Evolutionary conservation across 2,797 vertebrate species (phyloP).

Genomic region (Gallirallus australis): DNA sequence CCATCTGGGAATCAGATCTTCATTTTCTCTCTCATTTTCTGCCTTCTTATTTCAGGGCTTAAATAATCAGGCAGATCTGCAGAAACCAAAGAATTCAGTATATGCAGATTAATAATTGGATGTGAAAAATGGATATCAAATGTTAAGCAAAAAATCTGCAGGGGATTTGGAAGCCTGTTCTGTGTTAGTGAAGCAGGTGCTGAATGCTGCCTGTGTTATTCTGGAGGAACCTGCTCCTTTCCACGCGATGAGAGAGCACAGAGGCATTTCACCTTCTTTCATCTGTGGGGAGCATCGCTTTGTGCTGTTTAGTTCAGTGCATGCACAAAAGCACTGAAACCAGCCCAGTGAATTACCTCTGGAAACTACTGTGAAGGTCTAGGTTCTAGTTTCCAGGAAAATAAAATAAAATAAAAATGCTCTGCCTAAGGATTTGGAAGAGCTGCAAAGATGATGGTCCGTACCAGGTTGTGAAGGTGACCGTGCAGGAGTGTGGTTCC

Average conservation of each 20-base stretch:
- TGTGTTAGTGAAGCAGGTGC: background rate
- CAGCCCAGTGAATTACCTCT: background rate
- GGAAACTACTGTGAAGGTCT: background rate
- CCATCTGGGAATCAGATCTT: conserved; percentile 56
- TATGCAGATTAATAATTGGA: conserved; percentile 49
- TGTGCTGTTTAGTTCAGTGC: background rate
- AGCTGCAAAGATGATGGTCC: background rate
- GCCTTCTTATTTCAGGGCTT: conserved; percentile 31
- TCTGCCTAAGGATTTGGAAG: background rate
- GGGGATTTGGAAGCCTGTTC: conserved; percentile 16
- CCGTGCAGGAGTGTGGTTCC: background rate
- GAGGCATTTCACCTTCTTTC: background rate
- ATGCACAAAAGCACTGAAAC: background rate
- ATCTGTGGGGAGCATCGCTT: background rate
- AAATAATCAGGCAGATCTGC: conserved; percentile 37
- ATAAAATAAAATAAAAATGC: background rate
- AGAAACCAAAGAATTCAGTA: conserved; percentile 33
- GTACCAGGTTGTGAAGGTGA: background rate
- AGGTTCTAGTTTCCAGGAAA: background rate
- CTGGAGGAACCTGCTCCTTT: background rate
- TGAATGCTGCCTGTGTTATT: background rate
- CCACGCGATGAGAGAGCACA: background rate
- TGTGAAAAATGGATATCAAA: conserved; percentile 36
- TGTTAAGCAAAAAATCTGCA: background rate
- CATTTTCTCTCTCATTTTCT: conserved; percentile 52